Evolutionary conservation across 2,797 vertebrate species (phyloP), one percentile per base, ranked within the genome.

Genomic region (Centropyge bicolor): DNA sequence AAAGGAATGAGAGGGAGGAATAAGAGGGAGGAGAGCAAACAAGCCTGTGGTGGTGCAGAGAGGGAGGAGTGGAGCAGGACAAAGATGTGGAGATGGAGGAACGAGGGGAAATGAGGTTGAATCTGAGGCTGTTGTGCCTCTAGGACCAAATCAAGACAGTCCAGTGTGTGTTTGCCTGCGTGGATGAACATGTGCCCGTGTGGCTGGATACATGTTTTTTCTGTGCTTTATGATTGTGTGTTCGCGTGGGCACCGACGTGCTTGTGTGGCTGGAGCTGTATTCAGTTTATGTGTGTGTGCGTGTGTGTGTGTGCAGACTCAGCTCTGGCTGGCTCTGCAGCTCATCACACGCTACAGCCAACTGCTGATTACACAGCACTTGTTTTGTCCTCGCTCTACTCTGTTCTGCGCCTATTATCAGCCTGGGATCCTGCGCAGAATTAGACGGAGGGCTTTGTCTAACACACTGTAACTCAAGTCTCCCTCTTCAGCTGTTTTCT

Each of bases 301-400:
- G 78, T 10, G 19, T 84, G 79, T 17, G 27, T 20, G 81, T 59
- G 57, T 19, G 84, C 65, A 81, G 70, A 86, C 85, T 88, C 72
- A 1, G 75, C 84, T 79, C 72, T 82, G 86, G 82, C 81, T 72
- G 66, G 62, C 73, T 86, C 77, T 87, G 85, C 78, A 8, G 84
- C 86, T 84, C 87, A 82, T 89, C 90, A 81, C 82, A 80, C 80
- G 20, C 70, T 61, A 62, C 83, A 88, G 83, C 83, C 85, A 73
- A 84, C 87, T 80, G 84, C 86, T 93, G 92, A 92, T 90, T 90
- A 92, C 91, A 84, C 90, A 88, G 90, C 91, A 86, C 76, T 92
- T 93, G 91, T 89, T 92, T 93, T 92, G 90, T 92, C 86, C 73
- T 61, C 56, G 5, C 85, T 92, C 79, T 65, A 8, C 75, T 82